Evolutionary conservation across 1,140 invertebrate genomes (phyloP), one percentile per base, ranked within the genome.

Genomic region (Drusus annulatus): DNA sequence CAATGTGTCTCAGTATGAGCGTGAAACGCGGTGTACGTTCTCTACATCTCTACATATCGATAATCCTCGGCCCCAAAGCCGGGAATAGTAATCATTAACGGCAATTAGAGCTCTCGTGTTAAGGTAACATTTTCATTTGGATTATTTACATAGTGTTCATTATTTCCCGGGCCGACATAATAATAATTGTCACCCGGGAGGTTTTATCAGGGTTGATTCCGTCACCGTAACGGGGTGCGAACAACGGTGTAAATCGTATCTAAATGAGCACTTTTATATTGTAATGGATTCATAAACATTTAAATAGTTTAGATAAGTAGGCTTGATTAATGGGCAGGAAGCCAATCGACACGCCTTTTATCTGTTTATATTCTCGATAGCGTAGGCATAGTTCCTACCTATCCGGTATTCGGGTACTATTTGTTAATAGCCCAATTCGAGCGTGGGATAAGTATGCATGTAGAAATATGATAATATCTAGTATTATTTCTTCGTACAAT

Each of bases 111-210:
- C 8, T 78, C 50, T 50, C 76, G 76, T 78, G 76, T 56, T 69
- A 36, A 65, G 76, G 63, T 69, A 69, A 65, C 62, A 69, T 78
- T 78, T 78, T 63, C 62, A 78, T 62, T 69, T 31, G 60, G 76
- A 78, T 78, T 78, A 78, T 78, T 78, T 78, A 78, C 76, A 78
- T 56, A 54, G 76, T 50, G 63, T 69, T 78, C 25, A 78, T 69
- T 78, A 68, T 68, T 78, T 62, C 60, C 75, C 25, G 2, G 15
- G 21, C 45, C 16, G 68, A 1, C 36, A 10, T 23, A 31, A 51
- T 50, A 45, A 75, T 75, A 56, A 75, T 75, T 76, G 75, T 63
- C 58, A 62, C 75, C 58, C 25, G 58, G 23, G 52, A 8, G 0
- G 54, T 45, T 13, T 31, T 23, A 23, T 58, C 56, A 45, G 19